Percentiles rank a stretch among this genome's conserved stretches.
phyloP scores from a whole-genome alignment of 2,888 invertebrate genomes.

The Furcula furcula region DNA sequence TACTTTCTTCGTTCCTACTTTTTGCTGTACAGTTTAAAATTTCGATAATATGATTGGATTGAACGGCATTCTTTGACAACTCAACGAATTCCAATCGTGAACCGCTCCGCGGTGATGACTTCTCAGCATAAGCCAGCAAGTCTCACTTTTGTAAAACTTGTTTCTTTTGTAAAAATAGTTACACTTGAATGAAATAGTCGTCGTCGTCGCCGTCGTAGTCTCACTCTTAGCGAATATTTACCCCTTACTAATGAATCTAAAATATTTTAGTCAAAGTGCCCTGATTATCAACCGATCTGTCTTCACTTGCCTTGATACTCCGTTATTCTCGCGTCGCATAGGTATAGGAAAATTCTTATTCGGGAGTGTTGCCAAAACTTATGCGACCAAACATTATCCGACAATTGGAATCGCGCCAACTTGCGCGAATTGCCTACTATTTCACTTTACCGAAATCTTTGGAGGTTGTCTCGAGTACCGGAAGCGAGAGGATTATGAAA shows the following conservation, averaged over 20 bases:
- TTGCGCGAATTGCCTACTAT: constrained; percentile 20
- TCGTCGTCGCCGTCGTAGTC: too few relatives aligned
- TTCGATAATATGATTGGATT: too few relatives aligned
- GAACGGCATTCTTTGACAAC: too few relatives aligned
- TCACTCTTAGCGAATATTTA: too few relatives aligned
- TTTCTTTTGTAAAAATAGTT: background rate
- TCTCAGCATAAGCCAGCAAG: too few relatives aligned
- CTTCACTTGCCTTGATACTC: background rate
- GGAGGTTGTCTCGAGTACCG: background rate
- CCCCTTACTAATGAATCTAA: too few relatives aligned
- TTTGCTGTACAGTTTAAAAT: too few relatives aligned
- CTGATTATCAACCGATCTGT: background rate
- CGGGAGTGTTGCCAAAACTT: constrained; percentile 34
- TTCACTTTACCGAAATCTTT: constrained; percentile 33
- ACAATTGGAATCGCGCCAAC: constrained; percentile 35
- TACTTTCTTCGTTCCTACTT: too few relatives aligned
- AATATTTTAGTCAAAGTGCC: too few relatives aligned
- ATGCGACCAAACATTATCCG: constrained; percentile 16
- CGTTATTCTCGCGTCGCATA: constrained; percentile 2
- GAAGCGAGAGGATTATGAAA: background rate
- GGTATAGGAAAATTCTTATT: constrained; percentile 21
- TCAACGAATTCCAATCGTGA: too few relatives aligned
- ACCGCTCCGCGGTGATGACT: too few relatives aligned
- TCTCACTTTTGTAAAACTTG: too few relatives aligned
- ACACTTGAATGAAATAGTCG: background rate